Base-by-base conservation (phyloP, 1,140 invertebrate genomes). In the Caerostris darwini region DNA sequence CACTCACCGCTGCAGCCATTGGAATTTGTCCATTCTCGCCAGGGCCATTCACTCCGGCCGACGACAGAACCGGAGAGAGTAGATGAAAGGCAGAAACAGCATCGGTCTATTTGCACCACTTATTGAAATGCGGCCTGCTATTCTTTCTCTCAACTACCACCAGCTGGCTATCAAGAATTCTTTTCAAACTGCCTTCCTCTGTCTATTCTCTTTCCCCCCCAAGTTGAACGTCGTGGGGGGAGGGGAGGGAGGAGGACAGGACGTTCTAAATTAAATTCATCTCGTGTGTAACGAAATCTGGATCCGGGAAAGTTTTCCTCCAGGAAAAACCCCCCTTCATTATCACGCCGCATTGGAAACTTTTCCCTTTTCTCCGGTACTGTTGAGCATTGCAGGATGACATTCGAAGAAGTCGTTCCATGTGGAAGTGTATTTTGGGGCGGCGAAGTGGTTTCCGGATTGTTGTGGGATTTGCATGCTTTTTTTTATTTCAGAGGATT, bases 231-330 rank as follows among this genome's bases (percentile, higher is more conserved):
- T 7, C 3, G 12, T 8, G 54, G 17, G 54, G n/a, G 8, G 19
- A 4, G 7, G 54, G 7, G 14, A 50, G 77, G 77, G 12, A 5
- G 61, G 34, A 85, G 57, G 57, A 50, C 7, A 88, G 59, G 8
- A 57, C 14, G 61, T 50, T 64, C 86, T 83, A 88, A 88, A 88
- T 88, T 88, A 88, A 88, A 88, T 88, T 88, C 86, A 17, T 88
- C 86, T 53, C 58, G 58, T 50, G 86, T 88, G 86, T 88, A 88
- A 64, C 86, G 61, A 88, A 88, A 88, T 88, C 61, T 19, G 86
- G 86, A 88, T 88, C 61, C 7, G 56, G 59, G 50, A 57, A 57
- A 53, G 50, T 88, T 88, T 64, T 50, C 17, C 56, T 54, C 50
- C 19, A 0, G 86, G 61, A 17, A 64, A 88, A 88, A 64, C 59